Evolutionary conservation across 2,113 vertebrate genomes (phyloP), one percentile per base, ranked within the genome.

Genomic region (Blennius ocellaris): DNA sequence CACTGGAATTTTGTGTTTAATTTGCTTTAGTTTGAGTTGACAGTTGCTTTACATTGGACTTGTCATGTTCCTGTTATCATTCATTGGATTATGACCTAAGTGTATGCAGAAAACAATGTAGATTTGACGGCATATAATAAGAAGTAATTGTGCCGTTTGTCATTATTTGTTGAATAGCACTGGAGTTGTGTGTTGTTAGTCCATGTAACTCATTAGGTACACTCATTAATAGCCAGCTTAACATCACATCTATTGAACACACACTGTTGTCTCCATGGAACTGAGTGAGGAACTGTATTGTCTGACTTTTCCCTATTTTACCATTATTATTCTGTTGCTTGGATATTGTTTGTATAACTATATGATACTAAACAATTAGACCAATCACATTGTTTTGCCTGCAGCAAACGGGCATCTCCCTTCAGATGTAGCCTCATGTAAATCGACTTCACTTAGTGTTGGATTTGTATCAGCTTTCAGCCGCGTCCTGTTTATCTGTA

Each of bases 401-500:
- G 21, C 12, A 54, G 10, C 30, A 69, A 71, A 62, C 11, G 0
- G 37, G 50, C 54, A 7, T 45, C 16, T 68, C 39, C 11, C 30
- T 62, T 6, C 21, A 36, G 59, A 63, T 21, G 43, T 40, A 56
- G 36, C 69, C 80, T 55, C 15, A 49, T 16, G 21, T 30, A 17
- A n/a, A n/a, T n/a, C n/a, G n/a, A n/a, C n/a, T n/a, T n/a, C n/a
- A n/a, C n/a, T n/a, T n/a, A n/a, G 6, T 59, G 17, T 73, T 8
- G 16, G 47, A 43, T 60, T 63, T 61, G 58, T 69, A 21, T 76
- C 50, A 63, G 67, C 60, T 61, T 80, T 61, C 64, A 72, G 79
- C 8, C 57, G 43, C 59, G 60, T 64, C 14, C 16, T 89, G 64
- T 90, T 87, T 90, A 67, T 88, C 83, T 88, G 73, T 88, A 80